Evolutionary conservation across 2,888 invertebrate species (phyloP).

Genomic region (Urechis unicinctus): DNA sequence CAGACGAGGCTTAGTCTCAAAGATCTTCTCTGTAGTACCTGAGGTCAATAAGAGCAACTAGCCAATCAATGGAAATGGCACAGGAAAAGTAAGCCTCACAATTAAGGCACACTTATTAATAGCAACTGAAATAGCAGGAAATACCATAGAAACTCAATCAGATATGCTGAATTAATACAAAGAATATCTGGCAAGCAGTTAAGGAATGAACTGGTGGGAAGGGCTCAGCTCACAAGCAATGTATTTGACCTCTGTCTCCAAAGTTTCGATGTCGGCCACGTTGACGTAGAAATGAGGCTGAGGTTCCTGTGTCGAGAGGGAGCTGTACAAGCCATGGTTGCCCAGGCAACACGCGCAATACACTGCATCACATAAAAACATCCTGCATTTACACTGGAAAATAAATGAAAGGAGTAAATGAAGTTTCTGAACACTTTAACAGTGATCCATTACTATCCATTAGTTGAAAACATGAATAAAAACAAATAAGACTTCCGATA

Average conservation of each 20-base stretch:
- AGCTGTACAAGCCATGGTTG: slow-evolving; percentile 39
- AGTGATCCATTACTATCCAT: background rate
- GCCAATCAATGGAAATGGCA: background rate
- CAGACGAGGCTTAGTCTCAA: slow-evolving; percentile 48
- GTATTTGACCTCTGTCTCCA: slow-evolving; percentile 46
- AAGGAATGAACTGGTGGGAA: background rate
- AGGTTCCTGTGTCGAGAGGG: slow-evolving; percentile 27
- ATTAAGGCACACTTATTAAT: no score
- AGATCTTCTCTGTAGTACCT: slow-evolving; percentile 53
- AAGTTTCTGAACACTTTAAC: background rate
- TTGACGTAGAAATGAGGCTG: slow-evolving; percentile 51
- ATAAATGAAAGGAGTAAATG: background rate
- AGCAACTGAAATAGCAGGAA: background rate
- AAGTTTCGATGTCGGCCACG: slow-evolving; percentile 51
- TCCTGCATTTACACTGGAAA: background rate
- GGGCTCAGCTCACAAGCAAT: slow-evolving; percentile 46
- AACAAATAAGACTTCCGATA: no score
- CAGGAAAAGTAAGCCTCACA: no score
- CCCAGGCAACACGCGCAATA: slow-evolving; percentile 49
- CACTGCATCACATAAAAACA: no score
- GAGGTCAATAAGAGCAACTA: slow-evolving; percentile 6
- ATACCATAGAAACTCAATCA: background rate
- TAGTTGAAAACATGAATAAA: background rate
- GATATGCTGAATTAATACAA: background rate
- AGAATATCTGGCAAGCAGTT: background rate